Conservation (phyloP, 2,888 invertebrate species). For the Mimas tiliae region DNA sequence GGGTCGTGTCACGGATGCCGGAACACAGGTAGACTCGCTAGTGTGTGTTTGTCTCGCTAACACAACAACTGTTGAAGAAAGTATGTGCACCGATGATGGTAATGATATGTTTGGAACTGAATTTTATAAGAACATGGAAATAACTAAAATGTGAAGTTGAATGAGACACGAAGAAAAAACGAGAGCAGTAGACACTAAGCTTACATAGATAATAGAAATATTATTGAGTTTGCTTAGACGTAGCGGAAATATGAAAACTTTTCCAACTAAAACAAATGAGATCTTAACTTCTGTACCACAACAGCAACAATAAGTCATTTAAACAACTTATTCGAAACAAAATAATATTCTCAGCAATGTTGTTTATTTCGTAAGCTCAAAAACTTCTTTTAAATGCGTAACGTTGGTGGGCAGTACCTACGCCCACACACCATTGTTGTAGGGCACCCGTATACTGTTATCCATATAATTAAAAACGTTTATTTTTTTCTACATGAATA, state of each 20-base stretch:
- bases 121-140: background rate
- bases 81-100: background rate
- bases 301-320: background rate
- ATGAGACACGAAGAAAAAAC: no score
- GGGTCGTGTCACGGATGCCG: background rate
- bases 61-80: background rate
- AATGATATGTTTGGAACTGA: background rate
- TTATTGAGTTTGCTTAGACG: no score
- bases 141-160: no score
- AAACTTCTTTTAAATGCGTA: slow-evolving; percentile 21
- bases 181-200: no score
- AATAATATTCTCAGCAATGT: background rate
- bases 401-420: slow-evolving; percentile 9
- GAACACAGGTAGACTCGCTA: background rate
- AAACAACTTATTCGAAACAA: background rate
- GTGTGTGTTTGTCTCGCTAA: background rate
- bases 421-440: slow-evolving; percentile 26
- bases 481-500: slow-evolving; percentile 1
- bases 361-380: slow-evolving; percentile 9
- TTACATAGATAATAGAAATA: no score
- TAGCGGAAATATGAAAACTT: no score
- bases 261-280: no score
- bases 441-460: slow-evolving; percentile 8
- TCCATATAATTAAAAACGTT: background rate
- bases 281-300: no score